These are phyloP conservation scores for Triplophysa siluroides DNA, from an alignment of 2,113 vertebrate genomes.

Conservation along the genomic window DNA sequence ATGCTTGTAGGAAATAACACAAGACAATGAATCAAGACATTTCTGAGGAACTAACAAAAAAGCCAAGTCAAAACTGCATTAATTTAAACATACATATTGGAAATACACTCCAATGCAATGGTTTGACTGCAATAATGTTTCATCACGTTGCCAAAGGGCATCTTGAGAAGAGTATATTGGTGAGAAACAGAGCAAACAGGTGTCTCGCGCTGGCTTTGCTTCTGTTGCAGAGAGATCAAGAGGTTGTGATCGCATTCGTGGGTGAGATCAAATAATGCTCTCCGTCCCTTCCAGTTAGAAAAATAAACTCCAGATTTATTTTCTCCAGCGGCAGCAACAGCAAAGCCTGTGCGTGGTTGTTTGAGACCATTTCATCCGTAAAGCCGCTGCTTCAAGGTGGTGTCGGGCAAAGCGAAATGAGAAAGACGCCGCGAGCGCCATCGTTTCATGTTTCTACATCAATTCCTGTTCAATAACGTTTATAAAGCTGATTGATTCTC, in stretches of 20 bases:
- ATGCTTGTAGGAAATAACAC: neutral
- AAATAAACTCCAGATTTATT: constrained; percentile 49
- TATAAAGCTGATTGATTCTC: neutral
- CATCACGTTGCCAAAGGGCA: neutral
- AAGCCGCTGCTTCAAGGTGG: constrained; percentile 28
- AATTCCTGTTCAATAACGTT: neutral
- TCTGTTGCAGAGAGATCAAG: constrained; percentile 17
- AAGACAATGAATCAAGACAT: neutral
- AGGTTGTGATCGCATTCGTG: constrained; percentile 40
- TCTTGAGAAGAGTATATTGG: neutral
- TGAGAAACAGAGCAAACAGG: constrained; percentile 21
- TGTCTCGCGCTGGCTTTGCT: constrained; percentile 1
- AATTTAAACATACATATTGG: neutral
- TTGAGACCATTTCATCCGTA: constrained; percentile 7
- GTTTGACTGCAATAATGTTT: neutral
- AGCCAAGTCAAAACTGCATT: neutral
- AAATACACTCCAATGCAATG: neutral
- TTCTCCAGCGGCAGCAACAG: constrained; percentile 2
- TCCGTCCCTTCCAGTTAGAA: constrained; percentile 47
- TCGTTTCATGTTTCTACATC: neutral
- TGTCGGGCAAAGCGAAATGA: neutral
- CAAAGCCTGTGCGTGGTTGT: neutral
- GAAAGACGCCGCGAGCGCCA: neutral
- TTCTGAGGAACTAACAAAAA: neutral
- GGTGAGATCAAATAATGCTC: constrained; percentile 47